Percentiles rank a stretch among this genome's conserved stretches.
Conservation (phyloP, 2,113 vertebrate genomes). For the Gavialis gangeticus region DNA sequence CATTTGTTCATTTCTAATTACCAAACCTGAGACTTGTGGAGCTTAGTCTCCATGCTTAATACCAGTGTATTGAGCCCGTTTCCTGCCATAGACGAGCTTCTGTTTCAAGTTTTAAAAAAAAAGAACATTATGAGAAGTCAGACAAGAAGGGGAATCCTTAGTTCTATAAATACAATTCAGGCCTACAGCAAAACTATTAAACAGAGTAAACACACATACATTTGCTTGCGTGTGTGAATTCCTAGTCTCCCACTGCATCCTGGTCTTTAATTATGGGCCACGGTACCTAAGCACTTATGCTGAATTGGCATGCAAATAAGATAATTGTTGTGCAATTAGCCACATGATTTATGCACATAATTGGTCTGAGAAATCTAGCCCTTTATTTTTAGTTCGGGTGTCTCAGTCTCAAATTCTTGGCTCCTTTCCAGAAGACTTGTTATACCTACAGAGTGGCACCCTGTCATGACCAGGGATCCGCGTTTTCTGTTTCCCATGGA, state of each 20-base stretch:
- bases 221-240: background rate
- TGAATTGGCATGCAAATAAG: background rate
- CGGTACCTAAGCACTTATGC: background rate
- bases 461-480: no score
- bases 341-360: background rate
- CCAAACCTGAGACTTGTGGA: fast-evolving
- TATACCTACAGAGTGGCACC: no score
- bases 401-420: no score
- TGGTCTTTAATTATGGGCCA: background rate
- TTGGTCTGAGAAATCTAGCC: background rate
- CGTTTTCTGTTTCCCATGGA: no score
- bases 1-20: background rate
- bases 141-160: background rate
- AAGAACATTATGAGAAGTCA: background rate
- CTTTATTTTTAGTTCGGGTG: background rate
- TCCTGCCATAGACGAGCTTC: background rate
- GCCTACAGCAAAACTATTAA: background rate
- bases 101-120: no score
- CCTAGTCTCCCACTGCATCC: background rate
- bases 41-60: background rate
- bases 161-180: background rate
- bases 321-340: background rate
- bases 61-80: background rate
- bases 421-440: no score
- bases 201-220: background rate